These are phyloP conservation scores for Saccostrea glomerata DNA, from an alignment of 1,140 invertebrate genomes.

Conservation along the genomic window DNA sequence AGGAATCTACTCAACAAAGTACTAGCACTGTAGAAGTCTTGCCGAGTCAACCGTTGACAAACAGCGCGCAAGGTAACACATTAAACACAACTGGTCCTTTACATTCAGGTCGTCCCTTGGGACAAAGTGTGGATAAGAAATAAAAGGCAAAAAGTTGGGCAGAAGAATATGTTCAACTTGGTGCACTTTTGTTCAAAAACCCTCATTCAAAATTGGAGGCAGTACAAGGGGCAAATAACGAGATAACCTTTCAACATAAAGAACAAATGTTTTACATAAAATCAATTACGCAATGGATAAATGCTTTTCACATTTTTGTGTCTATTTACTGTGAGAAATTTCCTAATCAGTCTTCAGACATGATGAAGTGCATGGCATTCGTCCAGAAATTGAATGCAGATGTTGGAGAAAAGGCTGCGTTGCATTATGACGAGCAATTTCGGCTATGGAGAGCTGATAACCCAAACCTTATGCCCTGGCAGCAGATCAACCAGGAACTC, in stretches of 20 bases:
- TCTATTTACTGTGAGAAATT: too few species aligned
- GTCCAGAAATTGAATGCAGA: background rate
- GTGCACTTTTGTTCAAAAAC: too few species aligned
- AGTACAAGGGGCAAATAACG: background rate
- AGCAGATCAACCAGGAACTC: background rate
- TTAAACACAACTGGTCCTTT: too few species aligned
- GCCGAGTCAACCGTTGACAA: too few species aligned
- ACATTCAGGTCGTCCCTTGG: too few species aligned
- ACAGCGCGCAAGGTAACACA: too few species aligned
- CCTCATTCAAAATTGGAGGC: background rate
- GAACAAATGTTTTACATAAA: background rate
- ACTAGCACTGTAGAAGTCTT: too few species aligned
- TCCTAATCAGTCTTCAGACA: background rate
- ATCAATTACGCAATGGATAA: background rate
- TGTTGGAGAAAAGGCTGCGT: slow-evolving; percentile 16
- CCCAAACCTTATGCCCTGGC: slow-evolving; percentile 13
- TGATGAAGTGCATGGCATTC: background rate
- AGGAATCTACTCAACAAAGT: too few species aligned
- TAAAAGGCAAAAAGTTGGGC: too few species aligned
- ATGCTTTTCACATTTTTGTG: background rate
- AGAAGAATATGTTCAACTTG: too few species aligned
- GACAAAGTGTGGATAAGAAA: too few species aligned
- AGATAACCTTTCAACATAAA: background rate
- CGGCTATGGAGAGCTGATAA: slow-evolving; percentile 34
- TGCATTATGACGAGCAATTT: slow-evolving; percentile 40